Percentiles rank a stretch among this genome's conserved stretches.
These are phyloP conservation scores for Galaxea fascicularis DNA, from an alignment of 92 coral and sea anemone genomes.

Conservation along the genomic window DNA sequence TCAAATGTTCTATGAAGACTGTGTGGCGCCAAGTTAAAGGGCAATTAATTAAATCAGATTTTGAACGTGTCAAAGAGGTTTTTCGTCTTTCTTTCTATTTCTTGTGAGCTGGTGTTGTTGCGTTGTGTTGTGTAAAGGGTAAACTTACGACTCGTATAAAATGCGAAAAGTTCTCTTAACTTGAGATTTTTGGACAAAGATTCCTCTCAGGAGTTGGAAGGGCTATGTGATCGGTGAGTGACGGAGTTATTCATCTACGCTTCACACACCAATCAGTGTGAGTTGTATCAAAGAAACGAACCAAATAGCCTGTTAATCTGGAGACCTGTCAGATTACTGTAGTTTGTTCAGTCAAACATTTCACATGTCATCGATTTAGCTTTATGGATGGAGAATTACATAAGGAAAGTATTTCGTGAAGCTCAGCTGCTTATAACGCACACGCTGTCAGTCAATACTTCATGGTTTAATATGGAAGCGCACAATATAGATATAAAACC, in stretches of 20 bases:
- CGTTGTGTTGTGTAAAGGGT: neutral
- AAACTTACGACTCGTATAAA: constrained; percentile 5
- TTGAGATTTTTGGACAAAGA: neutral
- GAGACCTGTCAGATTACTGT: constrained; percentile 2
- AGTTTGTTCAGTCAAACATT: constrained; percentile 11
- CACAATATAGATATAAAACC: too few relatives aligned
- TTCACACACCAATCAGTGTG: neutral
- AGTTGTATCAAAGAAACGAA: constrained; percentile 5
- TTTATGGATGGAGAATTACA: too few relatives aligned
- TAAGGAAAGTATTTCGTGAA: too few relatives aligned
- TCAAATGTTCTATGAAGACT: constrained; percentile 17
- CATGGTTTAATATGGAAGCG: too few relatives aligned
- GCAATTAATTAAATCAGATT: constrained; percentile 4
- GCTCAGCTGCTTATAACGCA: too few relatives aligned
- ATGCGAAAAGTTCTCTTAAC: neutral
- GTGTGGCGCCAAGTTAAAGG: constrained; percentile 1
- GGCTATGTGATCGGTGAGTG: neutral
- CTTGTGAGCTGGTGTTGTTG: neutral
- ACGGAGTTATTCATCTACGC: neutral
- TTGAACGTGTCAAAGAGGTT: neutral
- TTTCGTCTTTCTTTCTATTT: neutral
- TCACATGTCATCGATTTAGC: too few relatives aligned
- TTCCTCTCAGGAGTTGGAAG: neutral
- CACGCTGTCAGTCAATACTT: too few relatives aligned
- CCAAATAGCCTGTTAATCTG: constrained; percentile 10